These are phyloP conservation scores for Sisyra terminalis DNA, from an alignment of 2,888 invertebrate species.

Conservation along the genomic window DNA sequence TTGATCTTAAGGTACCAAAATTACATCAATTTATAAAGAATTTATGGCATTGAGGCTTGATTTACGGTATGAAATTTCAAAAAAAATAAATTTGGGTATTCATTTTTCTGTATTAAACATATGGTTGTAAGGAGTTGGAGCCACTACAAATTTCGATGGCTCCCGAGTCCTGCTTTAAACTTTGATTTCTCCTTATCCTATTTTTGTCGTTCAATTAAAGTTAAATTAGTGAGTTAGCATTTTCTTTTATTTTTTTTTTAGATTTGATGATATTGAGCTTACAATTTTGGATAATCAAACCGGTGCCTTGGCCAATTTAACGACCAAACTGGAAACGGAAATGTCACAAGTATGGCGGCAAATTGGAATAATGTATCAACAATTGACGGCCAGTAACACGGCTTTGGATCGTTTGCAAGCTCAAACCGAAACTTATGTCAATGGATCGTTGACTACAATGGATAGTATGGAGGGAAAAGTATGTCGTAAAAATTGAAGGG, in stretches of 20 bases:
- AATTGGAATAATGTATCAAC: constrained; percentile 76
- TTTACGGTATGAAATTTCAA: too few species aligned
- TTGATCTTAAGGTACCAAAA: too few species aligned
- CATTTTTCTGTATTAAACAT: too few species aligned
- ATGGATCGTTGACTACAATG: constrained; percentile 60
- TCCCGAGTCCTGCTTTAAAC: too few species aligned
- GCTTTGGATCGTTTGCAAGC: constrained; percentile 60
- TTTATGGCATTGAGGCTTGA: too few species aligned
- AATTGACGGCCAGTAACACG: constrained; percentile 58
- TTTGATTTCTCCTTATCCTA: too few species aligned
- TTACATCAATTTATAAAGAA: too few species aligned
- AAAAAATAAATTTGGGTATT: too few species aligned
- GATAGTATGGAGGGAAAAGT: constrained; percentile 63
- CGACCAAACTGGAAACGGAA: constrained; percentile 59
- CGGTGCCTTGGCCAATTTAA: constrained; percentile 54
- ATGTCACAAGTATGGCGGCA: constrained; percentile 80
- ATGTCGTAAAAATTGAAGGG: constrained; percentile 11
- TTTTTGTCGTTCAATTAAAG: too few species aligned
- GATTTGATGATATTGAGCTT: constrained; percentile 53
- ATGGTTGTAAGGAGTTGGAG: too few species aligned
- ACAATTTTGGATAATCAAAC: constrained; percentile 56
- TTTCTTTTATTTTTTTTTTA: constrained; percentile 18
- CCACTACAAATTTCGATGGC: too few species aligned
- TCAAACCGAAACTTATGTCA: constrained; percentile 64
- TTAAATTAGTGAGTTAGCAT: too few species aligned